phyloP scores from a whole-genome alignment of 2,113 vertebrate genomes.

The Nibea coibor region DNA sequence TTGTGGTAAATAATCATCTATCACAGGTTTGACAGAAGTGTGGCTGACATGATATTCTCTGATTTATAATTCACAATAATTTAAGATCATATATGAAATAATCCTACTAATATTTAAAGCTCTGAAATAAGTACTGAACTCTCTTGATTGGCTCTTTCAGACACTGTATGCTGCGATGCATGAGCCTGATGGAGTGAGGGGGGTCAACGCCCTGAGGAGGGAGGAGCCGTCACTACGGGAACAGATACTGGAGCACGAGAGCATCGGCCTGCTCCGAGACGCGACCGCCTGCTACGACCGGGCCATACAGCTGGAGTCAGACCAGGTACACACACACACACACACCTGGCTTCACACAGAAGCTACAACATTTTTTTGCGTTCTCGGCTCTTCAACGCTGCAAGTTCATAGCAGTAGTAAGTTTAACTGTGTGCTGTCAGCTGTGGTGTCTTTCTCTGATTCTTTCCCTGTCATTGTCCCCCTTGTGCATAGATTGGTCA shows the following conservation, averaged over 20 bases:
- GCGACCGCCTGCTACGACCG: slow-evolving; percentile 97
- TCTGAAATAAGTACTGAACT: background rate
- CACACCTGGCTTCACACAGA: background rate
- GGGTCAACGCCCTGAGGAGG: slow-evolving; percentile 94
- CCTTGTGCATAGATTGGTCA: slow-evolving; percentile 88
- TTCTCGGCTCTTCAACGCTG: background rate
- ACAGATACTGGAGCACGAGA: slow-evolving; percentile 98
- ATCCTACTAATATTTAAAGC: background rate
- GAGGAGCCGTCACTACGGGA: slow-evolving; percentile 95
- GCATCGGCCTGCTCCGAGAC: slow-evolving; percentile 94
- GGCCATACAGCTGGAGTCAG: slow-evolving; percentile 96
- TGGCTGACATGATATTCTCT: background rate
- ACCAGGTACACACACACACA: slow-evolving; percentile 85
- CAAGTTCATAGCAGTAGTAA: background rate
- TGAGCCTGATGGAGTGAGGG: slow-evolving; percentile 96
- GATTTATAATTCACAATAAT: background rate
- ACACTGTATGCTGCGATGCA: slow-evolving; percentile 96
- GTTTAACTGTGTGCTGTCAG: background rate
- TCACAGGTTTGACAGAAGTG: too few relatives aligned
- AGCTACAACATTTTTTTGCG: too few relatives aligned
- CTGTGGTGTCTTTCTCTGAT: background rate
- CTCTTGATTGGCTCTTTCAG: slow-evolving; percentile 54
- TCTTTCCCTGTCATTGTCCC: background rate
- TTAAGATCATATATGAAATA: background rate
- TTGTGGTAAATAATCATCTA: too few relatives aligned